A percentile compares a stretch with the other conserved stretches of the same genome.
These are phyloP conservation scores for Chelonoidis abingdonii DNA, from an alignment of 2,113 vertebrate species.

Conservation along the genomic window DNA sequence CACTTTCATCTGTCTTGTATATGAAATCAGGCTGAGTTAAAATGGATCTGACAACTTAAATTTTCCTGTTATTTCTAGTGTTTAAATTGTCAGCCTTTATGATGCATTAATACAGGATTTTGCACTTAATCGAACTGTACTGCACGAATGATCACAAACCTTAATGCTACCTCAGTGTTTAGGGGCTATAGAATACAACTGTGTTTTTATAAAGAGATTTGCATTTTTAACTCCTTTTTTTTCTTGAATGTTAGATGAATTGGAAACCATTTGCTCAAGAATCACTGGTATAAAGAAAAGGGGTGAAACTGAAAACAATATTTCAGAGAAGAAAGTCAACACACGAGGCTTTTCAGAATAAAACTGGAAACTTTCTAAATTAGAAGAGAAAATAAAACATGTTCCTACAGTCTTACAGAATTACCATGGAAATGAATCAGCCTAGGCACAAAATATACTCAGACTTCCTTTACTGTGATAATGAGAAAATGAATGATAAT, in stretches of 20 bases:
- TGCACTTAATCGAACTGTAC: background rate
- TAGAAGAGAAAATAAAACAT: background rate
- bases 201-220: background rate
- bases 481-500: fast-evolving
- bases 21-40: background rate
- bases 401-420: background rate
- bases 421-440: fast-evolving
- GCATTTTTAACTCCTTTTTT: background rate
- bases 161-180: background rate
- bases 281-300: background rate
- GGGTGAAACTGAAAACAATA: background rate
- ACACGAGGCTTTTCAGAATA: background rate
- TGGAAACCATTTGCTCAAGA: background rate
- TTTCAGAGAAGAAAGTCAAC: background rate
- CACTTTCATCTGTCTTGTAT: background rate
- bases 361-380: background rate
- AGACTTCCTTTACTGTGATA: fast-evolving
- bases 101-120: background rate
- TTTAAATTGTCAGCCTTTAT: background rate
- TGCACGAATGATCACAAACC: background rate
- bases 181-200: background rate
- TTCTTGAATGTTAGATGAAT: background rate
- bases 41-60: background rate
- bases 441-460: background rate
- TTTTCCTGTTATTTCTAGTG: background rate